These are phyloP conservation scores for Acrossocheilus fasciatus DNA, from an alignment of 2,797 vertebrate species.

Conservation along the genomic window DNA sequence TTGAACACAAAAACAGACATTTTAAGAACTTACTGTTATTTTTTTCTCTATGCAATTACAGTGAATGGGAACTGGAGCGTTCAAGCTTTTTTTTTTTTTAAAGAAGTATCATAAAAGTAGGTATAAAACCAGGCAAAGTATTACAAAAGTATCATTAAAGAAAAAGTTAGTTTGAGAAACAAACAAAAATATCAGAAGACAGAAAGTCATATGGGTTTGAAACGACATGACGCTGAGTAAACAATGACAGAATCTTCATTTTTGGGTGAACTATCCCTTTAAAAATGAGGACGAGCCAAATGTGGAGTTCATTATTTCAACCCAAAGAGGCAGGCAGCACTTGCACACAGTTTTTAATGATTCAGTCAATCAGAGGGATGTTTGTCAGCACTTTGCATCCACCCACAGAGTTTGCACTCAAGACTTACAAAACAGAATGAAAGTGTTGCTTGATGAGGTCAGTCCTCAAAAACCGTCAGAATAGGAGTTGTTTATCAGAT, in stretches of 20 bases:
- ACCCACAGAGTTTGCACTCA: slow-evolving; percentile 49
- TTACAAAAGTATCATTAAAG: neutral
- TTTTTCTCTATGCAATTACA: neutral
- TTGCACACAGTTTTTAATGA: slow-evolving; percentile 42
- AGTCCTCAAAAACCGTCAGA: slow-evolving; percentile 35
- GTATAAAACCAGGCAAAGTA: neutral
- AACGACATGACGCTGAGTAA: neutral
- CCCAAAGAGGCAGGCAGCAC: slow-evolving; percentile 25
- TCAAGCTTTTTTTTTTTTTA: neutral
- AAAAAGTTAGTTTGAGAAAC: neutral
- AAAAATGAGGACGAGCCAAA: slow-evolving; percentile 6
- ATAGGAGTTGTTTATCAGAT: slow-evolving; percentile 55
- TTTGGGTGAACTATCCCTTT: neutral
- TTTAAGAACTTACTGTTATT: neutral
- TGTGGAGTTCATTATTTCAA: slow-evolving; percentile 35
- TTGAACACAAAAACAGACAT: slow-evolving; percentile 12
- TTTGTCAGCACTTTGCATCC: slow-evolving; percentile 43
- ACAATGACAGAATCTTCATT: too few relatives aligned
- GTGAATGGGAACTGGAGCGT: neutral
- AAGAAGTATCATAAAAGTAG: neutral
- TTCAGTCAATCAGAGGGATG: slow-evolving; percentile 50
- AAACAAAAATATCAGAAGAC: neutral
- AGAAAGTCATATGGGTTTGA: neutral
- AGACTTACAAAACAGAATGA: slow-evolving; percentile 42
- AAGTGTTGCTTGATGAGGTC: slow-evolving; percentile 50